Percentiles rank a stretch among this genome's conserved stretches.
These are phyloP conservation scores for Hemicordylus capensis DNA, from an alignment of 2,113 vertebrate genomes.

Conservation along the genomic window DNA sequence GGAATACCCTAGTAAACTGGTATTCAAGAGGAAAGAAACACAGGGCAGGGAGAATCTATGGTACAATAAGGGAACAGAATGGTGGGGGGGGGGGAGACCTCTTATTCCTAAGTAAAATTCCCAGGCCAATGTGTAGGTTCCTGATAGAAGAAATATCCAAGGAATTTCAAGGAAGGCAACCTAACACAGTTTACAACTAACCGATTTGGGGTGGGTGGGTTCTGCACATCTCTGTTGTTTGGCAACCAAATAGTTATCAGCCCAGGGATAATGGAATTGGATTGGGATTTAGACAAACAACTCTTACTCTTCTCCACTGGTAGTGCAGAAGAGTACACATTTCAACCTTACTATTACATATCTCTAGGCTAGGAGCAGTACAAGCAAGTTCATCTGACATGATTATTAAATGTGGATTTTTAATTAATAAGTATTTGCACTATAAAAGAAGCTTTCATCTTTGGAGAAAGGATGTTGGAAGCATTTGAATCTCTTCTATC, in stretches of 20 bases:
- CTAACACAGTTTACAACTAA: too few relatives aligned
- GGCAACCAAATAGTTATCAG: background rate
- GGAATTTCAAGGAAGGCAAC: too few relatives aligned
- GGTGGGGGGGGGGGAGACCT: too few relatives aligned
- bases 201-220: too few relatives aligned
- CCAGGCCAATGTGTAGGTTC: too few relatives aligned
- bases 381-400: conserved; percentile 37
- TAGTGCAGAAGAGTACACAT: conserved; percentile 2
- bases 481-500: conserved; percentile 46
- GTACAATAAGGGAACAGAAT: too few relatives aligned
- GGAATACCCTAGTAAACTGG: too few relatives aligned
- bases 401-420: conserved; percentile 61
- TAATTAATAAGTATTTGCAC: conserved; percentile 69
- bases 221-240: too few relatives aligned
- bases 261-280: background rate
- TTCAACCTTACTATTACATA: conserved; percentile 55
- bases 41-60: too few relatives aligned
- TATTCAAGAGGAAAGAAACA: too few relatives aligned
- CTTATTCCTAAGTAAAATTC: too few relatives aligned
- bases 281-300: background rate
- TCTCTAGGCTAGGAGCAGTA: conserved; percentile 41
- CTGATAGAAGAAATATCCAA: too few relatives aligned
- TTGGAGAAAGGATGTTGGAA: conserved; percentile 45
- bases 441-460: conserved; percentile 65
- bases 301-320: conserved; percentile 1